Evolutionary conservation across 92 coral and sea anemone species (phyloP).

Genomic region (Palythoa grandis): DNA sequence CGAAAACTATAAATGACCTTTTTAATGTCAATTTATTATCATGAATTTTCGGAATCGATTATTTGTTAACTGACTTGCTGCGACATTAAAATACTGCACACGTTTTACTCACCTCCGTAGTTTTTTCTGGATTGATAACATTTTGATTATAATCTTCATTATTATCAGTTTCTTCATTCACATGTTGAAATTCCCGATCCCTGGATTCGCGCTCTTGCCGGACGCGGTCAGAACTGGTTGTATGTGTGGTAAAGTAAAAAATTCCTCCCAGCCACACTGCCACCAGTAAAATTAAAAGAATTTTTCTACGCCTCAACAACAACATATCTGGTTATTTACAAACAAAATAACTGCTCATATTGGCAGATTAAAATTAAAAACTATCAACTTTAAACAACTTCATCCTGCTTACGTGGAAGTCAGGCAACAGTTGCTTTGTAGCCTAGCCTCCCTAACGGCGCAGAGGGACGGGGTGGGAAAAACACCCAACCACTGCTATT

Average conservation of each 20-base stretch:
- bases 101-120: slow-evolving; percentile 25
- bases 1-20: neutral
- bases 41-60: neutral
- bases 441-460: neutral
- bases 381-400: neutral
- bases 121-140: neutral
- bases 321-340: slow-evolving; percentile 66
- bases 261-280: slow-evolving; percentile 90
- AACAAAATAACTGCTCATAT: slow-evolving; percentile 40
- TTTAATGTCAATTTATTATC: neutral
- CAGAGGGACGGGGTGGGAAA: neutral
- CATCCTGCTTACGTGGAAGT: slow-evolving; percentile 41
- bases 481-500: too few relatives aligned
- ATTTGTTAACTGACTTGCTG: neutral
- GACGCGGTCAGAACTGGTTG: slow-evolving; percentile 32
- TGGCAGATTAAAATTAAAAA: neutral
- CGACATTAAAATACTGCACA: neutral
- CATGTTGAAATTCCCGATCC: slow-evolving; percentile 18
- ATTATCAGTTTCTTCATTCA: slow-evolving; percentile 1
- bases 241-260: slow-evolving; percentile 70
- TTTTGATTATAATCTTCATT: slow-evolving; percentile 29
- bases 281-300: slow-evolving; percentile 69
- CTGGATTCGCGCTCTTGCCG: slow-evolving; percentile 49
- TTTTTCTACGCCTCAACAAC: slow-evolving; percentile 79
- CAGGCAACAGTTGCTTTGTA: neutral